Base-by-base conservation (phyloP, 1,140 invertebrate species). In the Drosophila nannoptera region DNA sequence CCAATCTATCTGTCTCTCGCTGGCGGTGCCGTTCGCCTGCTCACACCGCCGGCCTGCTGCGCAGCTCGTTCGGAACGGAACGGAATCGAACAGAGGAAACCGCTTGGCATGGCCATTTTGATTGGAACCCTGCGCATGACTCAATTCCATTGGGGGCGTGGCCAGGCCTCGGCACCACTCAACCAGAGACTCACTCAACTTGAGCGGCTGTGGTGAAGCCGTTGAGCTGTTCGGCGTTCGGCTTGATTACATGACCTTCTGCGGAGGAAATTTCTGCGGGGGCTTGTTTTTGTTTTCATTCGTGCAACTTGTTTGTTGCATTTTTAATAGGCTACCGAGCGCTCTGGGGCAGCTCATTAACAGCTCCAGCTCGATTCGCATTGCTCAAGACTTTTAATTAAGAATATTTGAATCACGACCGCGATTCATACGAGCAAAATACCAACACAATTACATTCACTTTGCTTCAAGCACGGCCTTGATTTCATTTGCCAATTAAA, bases 221-320 rank as follows among this genome's bases (percentile, higher is more conserved):
- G 62, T 38, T 65, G 43, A 68, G 73, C 72, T 64, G 50, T 42
- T 63, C 67, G 52, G 22, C 48, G 59, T 35, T 66, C 59, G 33
- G 52, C 76, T 74, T 78, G 80, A 83, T 83, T 83, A 76, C 60
- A 69, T 83, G 80, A 83, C 80, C 80, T 83, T 83, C 80, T 75
- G 56, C 73, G 59, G 60, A 33, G 32, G 1, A 22, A 22, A 22
- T 56, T 55, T 43, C 31, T 35, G 16, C 16, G 33, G 33, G 53
- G 48, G 40, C 54, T 67, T 71, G 45, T 58, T 77, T 58, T 65
- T 29, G 32, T 54, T 60, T 62, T 35, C 61, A 69, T 73, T 42
- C 58, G 58, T 69, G 75, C 58, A 54, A 83, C 80, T 64, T 83
- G 78, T 84, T 73, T 78, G 76, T 64, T 84, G 80, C 75, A 76